phyloP scores from a whole-genome alignment of 2,797 vertebrate genomes.

The Channa striata region DNA sequence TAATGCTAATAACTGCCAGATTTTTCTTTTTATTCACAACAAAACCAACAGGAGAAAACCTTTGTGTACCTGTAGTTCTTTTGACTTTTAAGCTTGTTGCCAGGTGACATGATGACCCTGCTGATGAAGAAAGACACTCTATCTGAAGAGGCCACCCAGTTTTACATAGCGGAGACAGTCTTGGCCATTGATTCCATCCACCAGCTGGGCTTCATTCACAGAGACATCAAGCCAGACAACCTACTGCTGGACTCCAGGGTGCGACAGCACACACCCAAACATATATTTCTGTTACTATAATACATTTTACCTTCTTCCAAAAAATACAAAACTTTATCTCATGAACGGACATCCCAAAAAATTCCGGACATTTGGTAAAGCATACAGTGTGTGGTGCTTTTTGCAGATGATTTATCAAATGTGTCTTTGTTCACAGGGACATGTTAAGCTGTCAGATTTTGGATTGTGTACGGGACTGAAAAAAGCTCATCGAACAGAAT shows the following conservation, averaged over 20 bases:
- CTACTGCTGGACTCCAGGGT: constrained; percentile 95
- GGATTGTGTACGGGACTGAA: constrained; percentile 98
- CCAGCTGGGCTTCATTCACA: constrained; percentile 97
- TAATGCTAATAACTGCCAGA: no score
- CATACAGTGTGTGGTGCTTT: not conserved
- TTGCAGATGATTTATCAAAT: not conserved
- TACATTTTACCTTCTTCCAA: not conserved
- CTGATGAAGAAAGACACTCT: constrained; percentile 97
- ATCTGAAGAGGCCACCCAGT: constrained; percentile 97
- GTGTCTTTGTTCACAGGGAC: constrained; percentile 85
- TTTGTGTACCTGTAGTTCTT: no score
- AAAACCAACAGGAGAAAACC: no score
- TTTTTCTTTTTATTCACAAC: no score
- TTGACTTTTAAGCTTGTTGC: constrained; percentile 24
- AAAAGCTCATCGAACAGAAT: constrained; percentile 98
- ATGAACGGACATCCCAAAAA: no score
- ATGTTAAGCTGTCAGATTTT: constrained; percentile 98
- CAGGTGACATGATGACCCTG: constrained; percentile 99
- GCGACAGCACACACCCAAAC: constrained; percentile 31
- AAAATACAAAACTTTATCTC: not conserved
- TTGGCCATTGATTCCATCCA: constrained; percentile 98
- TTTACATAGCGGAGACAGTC: constrained; percentile 98
- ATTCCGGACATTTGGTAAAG: not conserved
- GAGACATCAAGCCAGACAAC: constrained; percentile 99
- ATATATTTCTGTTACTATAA: not conserved